A percentile compares a stretch with the other conserved stretches of the same genome.
Evolutionary conservation across 2,888 invertebrate species (phyloP).

Genomic region (Peribatodes rhomboidaria): DNA sequence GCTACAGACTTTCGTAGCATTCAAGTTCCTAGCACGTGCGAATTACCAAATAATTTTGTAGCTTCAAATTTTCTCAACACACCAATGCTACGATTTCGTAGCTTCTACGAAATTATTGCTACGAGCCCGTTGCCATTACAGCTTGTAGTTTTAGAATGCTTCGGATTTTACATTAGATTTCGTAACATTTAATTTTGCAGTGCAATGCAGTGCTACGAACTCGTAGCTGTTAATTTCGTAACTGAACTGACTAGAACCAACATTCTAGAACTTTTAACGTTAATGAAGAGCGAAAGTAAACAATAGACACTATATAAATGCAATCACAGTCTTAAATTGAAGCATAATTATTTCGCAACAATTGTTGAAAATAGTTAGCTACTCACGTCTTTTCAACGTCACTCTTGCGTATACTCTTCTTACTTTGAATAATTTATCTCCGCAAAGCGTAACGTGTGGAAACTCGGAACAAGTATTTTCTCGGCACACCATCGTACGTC

Average conservation of each 20-base stretch:
- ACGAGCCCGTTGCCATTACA: no score
- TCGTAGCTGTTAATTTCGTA: background rate
- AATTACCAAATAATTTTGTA: background rate
- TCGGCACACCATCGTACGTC: constrained; percentile 5
- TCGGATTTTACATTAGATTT: background rate
- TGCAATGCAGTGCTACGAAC: background rate
- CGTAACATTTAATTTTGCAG: background rate
- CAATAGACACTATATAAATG: no score
- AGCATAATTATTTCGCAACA: background rate
- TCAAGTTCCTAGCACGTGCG: background rate
- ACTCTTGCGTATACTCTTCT: constrained; percentile 13
- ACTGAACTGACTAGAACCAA: background rate
- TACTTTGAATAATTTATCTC: constrained; percentile 23
- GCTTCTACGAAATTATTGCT: background rate
- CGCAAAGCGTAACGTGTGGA: constrained; percentile 8
- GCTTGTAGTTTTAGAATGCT: no score
- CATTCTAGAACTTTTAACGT: constrained; percentile 1
- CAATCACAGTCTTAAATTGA: no score
- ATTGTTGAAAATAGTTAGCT: constrained; percentile 1
- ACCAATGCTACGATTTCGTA: background rate
- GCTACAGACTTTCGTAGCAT: background rate
- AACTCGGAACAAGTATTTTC: constrained; percentile 11
- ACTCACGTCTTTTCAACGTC: constrained; percentile 10
- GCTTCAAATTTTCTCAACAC: background rate
- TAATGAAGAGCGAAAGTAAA: constrained; percentile 8